Evolutionary conservation across 37 sponge, comb jelly and placozoan genomes (phyloP), one percentile per base, ranked within the genome.

Genomic region (Oopsacas minuta): DNA sequence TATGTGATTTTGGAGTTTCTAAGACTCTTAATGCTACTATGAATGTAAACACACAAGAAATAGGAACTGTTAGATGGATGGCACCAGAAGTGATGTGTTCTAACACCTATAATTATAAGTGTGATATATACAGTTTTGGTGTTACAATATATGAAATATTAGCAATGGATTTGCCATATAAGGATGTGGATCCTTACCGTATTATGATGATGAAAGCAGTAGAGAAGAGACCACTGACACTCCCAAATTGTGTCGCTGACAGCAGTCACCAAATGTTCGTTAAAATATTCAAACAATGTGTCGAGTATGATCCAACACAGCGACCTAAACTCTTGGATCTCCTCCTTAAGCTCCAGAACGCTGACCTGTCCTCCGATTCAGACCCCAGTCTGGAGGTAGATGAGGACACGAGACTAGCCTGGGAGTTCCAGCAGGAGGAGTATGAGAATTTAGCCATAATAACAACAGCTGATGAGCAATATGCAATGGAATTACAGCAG

Each of bases 161-260:
- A 34, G 75, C 22, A 34, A 61, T 61, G 75, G 75, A 61, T 61
- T 34, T 61, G 75, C 75, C 75, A 3, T 61, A 61, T 61, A 61
- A n/a, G 22, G 30, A 61, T 12, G 75, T 32, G 17, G 75, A 61
- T 7, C 20, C 20, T n/a, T 61, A 32, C 22, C 75, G 75, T 34
- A 61, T 61, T 61, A 61, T 61, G 75, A 61, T 61, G 75, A 61
- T 61, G 75, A 61, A 61, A 61, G 75, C 75, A 3, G 22, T 61
- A 32, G 75, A 61, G 75, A 61, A 61, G 75, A 25, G 30, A 34
- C 30, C 75, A 32, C 75, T 61, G 17, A 5, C 7, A 34, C 22
- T 61, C 32, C 7, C 28, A 5, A 25, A 12, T 25, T 7, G 30
- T 25, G 75, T 61, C 28, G 30, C 20, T 3, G 75, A 61, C 5